These are phyloP conservation scores for Callyntrura guangdongensis DNA, from an alignment of 2,888 invertebrate species.

Conservation along the genomic window DNA sequence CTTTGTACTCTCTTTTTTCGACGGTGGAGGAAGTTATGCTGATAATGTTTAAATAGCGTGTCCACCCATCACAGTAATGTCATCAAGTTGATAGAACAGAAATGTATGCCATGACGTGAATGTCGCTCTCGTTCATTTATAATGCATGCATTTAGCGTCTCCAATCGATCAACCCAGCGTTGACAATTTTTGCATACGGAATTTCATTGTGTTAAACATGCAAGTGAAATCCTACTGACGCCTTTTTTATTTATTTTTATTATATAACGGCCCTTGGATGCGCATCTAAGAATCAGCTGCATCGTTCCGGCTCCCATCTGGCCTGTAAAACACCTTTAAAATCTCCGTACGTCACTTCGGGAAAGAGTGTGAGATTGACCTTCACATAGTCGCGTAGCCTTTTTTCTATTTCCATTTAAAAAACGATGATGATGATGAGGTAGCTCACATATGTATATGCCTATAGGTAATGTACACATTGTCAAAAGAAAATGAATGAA, in stretches of 20 bases:
- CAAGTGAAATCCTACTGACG: constrained; percentile 12
- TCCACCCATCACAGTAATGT: not conserved
- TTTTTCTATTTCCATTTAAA: constrained; percentile 23
- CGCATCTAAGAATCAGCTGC: constrained; percentile 10
- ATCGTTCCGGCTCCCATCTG: not conserved
- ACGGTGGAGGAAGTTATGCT: not conserved
- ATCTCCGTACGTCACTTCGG: not conserved
- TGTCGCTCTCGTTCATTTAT: not conserved
- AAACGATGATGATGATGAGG: constrained; percentile 1
- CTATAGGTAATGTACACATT: not conserved
- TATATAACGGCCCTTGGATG: not conserved
- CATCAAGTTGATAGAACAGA: not conserved
- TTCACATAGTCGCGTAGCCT: not conserved
- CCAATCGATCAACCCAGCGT: constrained; percentile 28
- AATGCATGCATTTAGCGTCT: not conserved
- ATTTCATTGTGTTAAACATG: not conserved
- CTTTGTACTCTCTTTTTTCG: not conserved
- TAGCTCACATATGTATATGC: not conserved
- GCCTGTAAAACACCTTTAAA: not conserved
- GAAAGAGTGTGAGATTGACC: constrained; percentile 60
- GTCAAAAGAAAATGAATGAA: constrained; percentile 16
- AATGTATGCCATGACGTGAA: not conserved
- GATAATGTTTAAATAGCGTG: not conserved
- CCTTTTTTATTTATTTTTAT: not conserved
- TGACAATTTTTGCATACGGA: constrained; percentile 51